phyloP scores from a whole-genome alignment of 2,888 invertebrate species.

The Artemia sp. region DNA sequence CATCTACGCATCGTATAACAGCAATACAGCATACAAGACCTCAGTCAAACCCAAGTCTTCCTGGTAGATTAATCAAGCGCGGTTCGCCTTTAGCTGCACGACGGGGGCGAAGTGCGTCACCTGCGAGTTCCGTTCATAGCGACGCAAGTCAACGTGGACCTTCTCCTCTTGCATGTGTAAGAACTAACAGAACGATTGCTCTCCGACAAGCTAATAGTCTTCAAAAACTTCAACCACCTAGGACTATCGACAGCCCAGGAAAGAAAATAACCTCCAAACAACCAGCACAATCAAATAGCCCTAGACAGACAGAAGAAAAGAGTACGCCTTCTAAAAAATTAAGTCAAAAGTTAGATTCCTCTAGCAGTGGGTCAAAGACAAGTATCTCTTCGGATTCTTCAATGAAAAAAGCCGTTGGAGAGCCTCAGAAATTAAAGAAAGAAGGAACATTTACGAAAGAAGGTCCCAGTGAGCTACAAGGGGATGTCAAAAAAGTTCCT shows the following conservation, averaged over 20 bases:
- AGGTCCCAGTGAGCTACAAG: constrained; percentile 36
- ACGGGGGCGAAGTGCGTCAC: constrained; percentile 30
- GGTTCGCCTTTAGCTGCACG: constrained; percentile 41
- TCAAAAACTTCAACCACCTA: constrained; percentile 16
- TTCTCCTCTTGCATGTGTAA: constrained; percentile 22
- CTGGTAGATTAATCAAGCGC: constrained; percentile 22
- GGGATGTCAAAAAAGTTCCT: constrained; percentile 27
- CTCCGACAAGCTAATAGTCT: constrained; percentile 28
- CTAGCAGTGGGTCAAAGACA: constrained; percentile 13
- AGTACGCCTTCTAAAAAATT: neutral
- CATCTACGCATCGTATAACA: constrained; percentile 24
- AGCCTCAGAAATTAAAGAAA: constrained; percentile 41
- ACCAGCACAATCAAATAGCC: constrained; percentile 17
- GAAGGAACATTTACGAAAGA: constrained; percentile 88
- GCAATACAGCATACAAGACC: constrained; percentile 25
- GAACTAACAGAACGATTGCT: constrained; percentile 29
- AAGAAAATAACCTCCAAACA: neutral
- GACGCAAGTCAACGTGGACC: constrained; percentile 17
- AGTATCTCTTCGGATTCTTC: constrained; percentile 3
- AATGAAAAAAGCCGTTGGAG: neutral
- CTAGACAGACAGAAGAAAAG: constrained; percentile 16
- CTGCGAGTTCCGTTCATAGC: constrained; percentile 27
- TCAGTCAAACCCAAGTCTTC: constrained; percentile 25
- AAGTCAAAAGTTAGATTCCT: constrained; percentile 14
- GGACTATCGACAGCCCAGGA: neutral